Conservation (phyloP, 2,113 vertebrate genomes). For the Alaudala cheleensis region DNA sequence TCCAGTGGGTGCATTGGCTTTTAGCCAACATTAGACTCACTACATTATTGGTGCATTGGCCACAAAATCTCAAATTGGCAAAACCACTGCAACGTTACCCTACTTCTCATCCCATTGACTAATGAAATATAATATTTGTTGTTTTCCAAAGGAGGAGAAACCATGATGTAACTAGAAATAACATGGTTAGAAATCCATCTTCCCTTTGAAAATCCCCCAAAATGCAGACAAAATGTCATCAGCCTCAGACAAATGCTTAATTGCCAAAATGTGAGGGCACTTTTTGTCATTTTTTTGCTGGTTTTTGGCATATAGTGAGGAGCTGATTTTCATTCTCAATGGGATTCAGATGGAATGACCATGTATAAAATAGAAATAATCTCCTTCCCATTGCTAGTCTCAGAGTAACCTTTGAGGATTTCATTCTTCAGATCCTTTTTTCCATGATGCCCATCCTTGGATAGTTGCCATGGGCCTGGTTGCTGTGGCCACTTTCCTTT, state of each 20-base stretch:
- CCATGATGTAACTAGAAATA: not conserved
- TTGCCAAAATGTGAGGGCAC: not conserved
- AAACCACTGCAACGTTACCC: not conserved
- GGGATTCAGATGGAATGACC: not conserved
- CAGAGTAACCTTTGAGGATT: not conserved
- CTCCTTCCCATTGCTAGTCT: not conserved
- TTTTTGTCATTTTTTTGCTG: not conserved
- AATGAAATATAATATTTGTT: not conserved
- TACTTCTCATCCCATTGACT: not conserved
- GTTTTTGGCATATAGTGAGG: not conserved
- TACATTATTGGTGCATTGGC: not conserved
- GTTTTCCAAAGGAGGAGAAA: not conserved
- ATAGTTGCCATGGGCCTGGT: not conserved
- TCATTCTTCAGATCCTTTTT: not conserved
- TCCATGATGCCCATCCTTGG: not conserved
- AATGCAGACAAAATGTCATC: not conserved
- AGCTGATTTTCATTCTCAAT: not conserved
- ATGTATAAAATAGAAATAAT: not conserved
- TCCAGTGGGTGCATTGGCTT: not conserved
- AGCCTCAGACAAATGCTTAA: not conserved
- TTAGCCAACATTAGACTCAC: no score
- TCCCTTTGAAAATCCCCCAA: not conserved
- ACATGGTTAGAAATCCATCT: not conserved
- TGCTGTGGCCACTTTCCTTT: not conserved
- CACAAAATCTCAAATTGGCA: not conserved